Base-by-base conservation (phyloP, 2,888 invertebrate species). In the Azorinus chamasolen region DNA sequence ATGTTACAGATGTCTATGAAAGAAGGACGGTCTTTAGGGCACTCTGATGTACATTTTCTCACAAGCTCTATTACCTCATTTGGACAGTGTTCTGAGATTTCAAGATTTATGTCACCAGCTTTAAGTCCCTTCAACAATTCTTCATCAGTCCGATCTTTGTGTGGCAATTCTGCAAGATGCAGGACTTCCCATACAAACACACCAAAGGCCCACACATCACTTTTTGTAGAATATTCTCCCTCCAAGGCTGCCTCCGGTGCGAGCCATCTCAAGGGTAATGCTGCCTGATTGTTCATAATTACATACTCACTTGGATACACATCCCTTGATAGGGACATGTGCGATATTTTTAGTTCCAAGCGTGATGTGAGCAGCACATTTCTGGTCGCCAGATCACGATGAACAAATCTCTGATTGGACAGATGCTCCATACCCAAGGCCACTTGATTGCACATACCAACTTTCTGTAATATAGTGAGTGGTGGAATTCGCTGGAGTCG, bases 201-300 rank as follows among this genome's bases (percentile, higher is more conserved):
- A 0, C 96, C 97, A 91, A 96, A 98, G 84, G 98, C 96, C 94
- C 97, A 98, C 0, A 97, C 96, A 93, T 98, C 98, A 88, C 97
- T 97, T 92, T 98, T 98, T 50, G 96, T 96, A 16, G 98, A 97
- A 92, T 96, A 97, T 79, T 98, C 97, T 70, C 97, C 97, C 88
- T 98, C 98, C 83, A 96, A 94, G 0, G 97, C 96, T 1, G 97
- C 97, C 92, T 99, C 98, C 4, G 93, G 91, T 0, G 98, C 96
- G 92, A 98, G 92, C 98, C 98, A 98, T 85, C 98, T 95, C 14
- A 98, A 93, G 0, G 98, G 98, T 54, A 98, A 95, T 37, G 79
- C 81, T 37, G 85, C 83, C 63, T 90, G 88, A 72, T 84, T 85
- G 65, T 85, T 84, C 86, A 96, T 96, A 92, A 95, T 96, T 57